A percentile compares a stretch with the other conserved stretches of the same genome.
phyloP scores from a whole-genome alignment of 2,888 invertebrate genomes.

The Alloscopus bannaensis region DNA sequence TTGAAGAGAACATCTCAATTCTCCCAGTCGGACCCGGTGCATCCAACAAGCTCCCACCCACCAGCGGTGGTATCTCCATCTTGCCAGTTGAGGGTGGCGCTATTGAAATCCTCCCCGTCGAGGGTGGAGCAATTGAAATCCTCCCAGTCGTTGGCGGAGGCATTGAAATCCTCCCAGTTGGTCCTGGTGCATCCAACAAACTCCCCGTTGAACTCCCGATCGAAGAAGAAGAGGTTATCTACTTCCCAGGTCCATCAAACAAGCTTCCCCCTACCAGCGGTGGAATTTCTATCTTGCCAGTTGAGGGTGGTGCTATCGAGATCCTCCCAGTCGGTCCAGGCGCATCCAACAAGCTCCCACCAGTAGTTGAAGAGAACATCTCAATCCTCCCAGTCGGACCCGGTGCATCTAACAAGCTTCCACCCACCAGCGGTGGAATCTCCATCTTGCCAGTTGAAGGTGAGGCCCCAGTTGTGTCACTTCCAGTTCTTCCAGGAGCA shows the following conservation, averaged over 20 bases:
- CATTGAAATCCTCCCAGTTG: background rate
- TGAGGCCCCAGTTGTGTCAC: background rate
- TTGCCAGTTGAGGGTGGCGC: no score
- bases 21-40: background rate
- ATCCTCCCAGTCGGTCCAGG: background rate
- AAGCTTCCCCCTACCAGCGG: background rate
- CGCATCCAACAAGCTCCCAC: background rate
- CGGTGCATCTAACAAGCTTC: background rate
- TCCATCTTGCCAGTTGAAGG: background rate
- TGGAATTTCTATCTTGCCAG: background rate
- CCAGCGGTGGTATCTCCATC: no score
- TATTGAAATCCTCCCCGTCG: no score
- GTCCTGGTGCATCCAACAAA: background rate
- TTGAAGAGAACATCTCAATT: background rate
- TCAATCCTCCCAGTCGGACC: background rate
- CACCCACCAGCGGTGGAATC: background rate
- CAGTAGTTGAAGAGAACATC: background rate
- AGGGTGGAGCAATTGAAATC: background rate
- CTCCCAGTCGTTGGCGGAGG: background rate
- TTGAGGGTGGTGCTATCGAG: background rate
- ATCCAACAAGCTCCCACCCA: background rate
- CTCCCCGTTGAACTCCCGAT: background rate
- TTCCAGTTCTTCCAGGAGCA: background rate
- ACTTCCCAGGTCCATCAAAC: background rate
- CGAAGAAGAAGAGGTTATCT: background rate